Base-by-base conservation (phyloP, 2,113 vertebrate genomes). In the Xiphias gladius region DNA sequence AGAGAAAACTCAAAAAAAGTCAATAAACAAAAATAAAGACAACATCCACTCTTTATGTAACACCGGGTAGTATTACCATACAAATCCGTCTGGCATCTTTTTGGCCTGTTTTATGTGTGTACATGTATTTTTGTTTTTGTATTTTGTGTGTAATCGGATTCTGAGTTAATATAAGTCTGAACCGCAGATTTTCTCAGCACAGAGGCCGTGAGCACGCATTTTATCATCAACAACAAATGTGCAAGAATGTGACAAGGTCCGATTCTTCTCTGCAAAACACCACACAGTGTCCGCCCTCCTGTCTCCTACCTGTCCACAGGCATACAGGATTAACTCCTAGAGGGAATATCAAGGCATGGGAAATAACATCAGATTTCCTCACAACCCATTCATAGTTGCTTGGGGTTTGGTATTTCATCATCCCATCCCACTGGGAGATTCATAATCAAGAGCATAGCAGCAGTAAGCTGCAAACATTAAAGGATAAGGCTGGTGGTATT, bases 181-280 rank as follows among this genome's bases (percentile, higher is more conserved):
- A n/a, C n/a, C n/a, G n/a, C n/a, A n/a, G n/a, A n/a, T n/a, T n/a
- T n/a, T n/a, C n/a, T n/a, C n/a, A 22, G 26, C 59, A 24, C 46
- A 48, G 30, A 28, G 28, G 74, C 39, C 28, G 64, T 87, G 64
- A 80, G 76, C 48, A 63, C 82, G 63, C 41, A 75, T 86, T 79
- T 84, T 48, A 66, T 83, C 77, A 70, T 73, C 66, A 39, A 37
- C 64, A 64, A 73, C 71, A 74, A 79, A 80, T 91, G 82, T 74
- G 65, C 13, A 55, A 64, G 65, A 72, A 79, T 80, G 65, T 73
- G 65, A 37, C 52, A 39, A 24, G 52, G 71, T 50, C 77, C 71
- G 82, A 70, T 82, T 57, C 35, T 30, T 43, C 26, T 58, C 50
- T 30, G 26, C 48, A 16, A 22, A 46, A 43, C 73, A 68, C 35